phyloP scores from a whole-genome alignment of 1,140 invertebrate genomes.

The Pseudomyrmex concolor region DNA sequence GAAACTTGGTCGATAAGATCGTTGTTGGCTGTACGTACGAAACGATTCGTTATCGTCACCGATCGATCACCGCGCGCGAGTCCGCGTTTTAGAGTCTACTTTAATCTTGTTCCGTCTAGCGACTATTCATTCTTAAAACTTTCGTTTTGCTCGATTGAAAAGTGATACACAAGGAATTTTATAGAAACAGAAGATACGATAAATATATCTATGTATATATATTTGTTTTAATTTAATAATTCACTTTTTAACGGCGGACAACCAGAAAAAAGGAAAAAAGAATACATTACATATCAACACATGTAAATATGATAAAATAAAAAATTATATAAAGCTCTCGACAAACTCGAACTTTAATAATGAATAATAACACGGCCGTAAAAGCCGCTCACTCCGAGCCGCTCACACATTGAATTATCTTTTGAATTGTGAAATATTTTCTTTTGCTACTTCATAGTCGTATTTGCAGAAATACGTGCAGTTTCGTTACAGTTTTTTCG shows the following conservation, averaged over 20 bases:
- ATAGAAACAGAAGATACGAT: neutral
- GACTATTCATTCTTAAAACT: conserved; percentile 45
- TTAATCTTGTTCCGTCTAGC: conserved; percentile 52
- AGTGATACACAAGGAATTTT: conserved; percentile 20
- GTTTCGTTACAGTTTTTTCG: conserved; percentile 48
- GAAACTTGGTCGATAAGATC: conserved; percentile 71
- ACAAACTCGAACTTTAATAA: neutral
- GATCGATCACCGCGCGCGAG: conserved; percentile 71
- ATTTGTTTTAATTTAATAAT: too few relatives aligned
- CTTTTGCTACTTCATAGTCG: neutral
- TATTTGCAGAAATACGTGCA: conserved; percentile 28
- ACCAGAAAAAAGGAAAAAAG: neutral
- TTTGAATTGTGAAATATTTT: conserved; percentile 20
- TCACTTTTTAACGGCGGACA: too few relatives aligned
- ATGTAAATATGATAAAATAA: too few relatives aligned
- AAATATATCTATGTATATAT: too few relatives aligned
- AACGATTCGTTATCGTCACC: conserved; percentile 76
- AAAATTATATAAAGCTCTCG: neutral
- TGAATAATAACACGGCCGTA: neutral
- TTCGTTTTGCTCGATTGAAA: conserved; percentile 28
- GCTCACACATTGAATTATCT: neutral
- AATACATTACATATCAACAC: too few relatives aligned
- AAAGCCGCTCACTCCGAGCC: neutral
- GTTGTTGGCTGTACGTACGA: conserved; percentile 42
- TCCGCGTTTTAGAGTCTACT: conserved; percentile 58